Evolutionary conservation across 1,140 invertebrate genomes (phyloP).

Genomic region (Notospermus geniculatus): DNA sequence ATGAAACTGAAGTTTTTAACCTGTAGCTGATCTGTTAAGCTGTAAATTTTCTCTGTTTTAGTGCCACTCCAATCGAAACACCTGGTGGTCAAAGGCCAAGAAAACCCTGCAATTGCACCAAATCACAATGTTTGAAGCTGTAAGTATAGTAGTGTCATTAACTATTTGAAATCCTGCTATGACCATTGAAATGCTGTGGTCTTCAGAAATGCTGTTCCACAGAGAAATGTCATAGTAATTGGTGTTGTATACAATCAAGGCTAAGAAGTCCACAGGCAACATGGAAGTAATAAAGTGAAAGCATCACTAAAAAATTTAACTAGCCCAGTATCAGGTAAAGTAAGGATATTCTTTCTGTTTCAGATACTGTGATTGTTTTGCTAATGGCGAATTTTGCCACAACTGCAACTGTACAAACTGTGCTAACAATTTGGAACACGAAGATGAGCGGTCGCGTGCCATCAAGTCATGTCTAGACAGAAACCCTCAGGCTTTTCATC

Average conservation of each 20-base stretch:
- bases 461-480: conserved; percentile 90
- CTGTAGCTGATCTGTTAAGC: too few species aligned
- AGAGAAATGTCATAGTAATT: too few species aligned
- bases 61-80: conserved; percentile 57
- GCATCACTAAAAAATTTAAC: too few species aligned
- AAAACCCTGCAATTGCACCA: conserved; percentile 98
- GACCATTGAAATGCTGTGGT: too few species aligned
- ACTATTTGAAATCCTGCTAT: too few species aligned
- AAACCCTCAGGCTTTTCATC: conserved; percentile 93
- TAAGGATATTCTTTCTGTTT: conserved; percentile 23
- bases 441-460: conserved; percentile 90
- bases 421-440: conserved; percentile 93
- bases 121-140: conserved; percentile 97
- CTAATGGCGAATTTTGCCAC: conserved; percentile 98
- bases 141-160: too few species aligned
- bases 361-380: conserved; percentile 98
- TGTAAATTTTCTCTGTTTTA: conserved; percentile 5
- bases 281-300: too few species aligned
- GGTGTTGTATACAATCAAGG: too few species aligned
- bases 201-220: too few species aligned
- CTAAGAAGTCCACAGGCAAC: too few species aligned
- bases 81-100: conserved; percentile 73
- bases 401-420: conserved; percentile 98
- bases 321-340: too few species aligned
- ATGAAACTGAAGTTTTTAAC: too few species aligned